A percentile compares a stretch with the other conserved stretches of the same genome.
Evolutionary conservation across 2,888 invertebrate genomes (phyloP).

Genomic region (Horisme vitalbata): DNA sequence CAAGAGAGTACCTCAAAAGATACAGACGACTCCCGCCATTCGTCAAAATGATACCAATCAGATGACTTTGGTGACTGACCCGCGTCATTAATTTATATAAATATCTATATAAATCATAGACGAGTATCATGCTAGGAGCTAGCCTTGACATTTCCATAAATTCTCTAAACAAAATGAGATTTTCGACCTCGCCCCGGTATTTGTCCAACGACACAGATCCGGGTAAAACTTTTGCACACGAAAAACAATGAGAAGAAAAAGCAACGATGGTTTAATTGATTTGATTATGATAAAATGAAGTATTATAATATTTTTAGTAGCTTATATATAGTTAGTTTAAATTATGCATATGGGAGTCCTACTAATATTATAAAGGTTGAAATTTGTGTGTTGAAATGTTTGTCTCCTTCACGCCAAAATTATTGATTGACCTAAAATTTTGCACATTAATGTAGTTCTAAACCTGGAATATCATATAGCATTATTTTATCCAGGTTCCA

Average conservation of each 20-base stretch:
- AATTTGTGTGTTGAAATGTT: too few species aligned
- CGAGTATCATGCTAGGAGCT: constrained; percentile 18
- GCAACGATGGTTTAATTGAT: neutral
- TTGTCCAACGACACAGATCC: constrained; percentile 33
- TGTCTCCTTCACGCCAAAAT: too few species aligned
- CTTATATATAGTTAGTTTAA: too few species aligned
- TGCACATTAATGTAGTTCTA: too few species aligned
- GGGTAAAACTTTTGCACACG: constrained; percentile 43
- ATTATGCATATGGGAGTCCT: too few species aligned
- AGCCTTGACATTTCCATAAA: constrained; percentile 42
- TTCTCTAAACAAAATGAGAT: constrained; percentile 28
- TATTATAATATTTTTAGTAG: too few species aligned
- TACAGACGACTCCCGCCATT: neutral
- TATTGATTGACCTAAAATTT: too few species aligned
- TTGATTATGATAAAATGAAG: neutral
- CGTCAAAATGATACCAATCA: constrained; percentile 1
- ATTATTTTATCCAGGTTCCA: too few species aligned
- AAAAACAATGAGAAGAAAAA: neutral
- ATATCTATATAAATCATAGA: constrained; percentile 23
- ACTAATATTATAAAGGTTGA: too few species aligned
- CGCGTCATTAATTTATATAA: constrained; percentile 5
- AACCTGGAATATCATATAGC: too few species aligned
- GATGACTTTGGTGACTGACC: constrained; percentile 5
- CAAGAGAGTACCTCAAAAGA: too few species aligned
- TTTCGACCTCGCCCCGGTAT: constrained; percentile 51